Base-by-base conservation (phyloP, 2,888 invertebrate genomes). In the Timandra comae region DNA sequence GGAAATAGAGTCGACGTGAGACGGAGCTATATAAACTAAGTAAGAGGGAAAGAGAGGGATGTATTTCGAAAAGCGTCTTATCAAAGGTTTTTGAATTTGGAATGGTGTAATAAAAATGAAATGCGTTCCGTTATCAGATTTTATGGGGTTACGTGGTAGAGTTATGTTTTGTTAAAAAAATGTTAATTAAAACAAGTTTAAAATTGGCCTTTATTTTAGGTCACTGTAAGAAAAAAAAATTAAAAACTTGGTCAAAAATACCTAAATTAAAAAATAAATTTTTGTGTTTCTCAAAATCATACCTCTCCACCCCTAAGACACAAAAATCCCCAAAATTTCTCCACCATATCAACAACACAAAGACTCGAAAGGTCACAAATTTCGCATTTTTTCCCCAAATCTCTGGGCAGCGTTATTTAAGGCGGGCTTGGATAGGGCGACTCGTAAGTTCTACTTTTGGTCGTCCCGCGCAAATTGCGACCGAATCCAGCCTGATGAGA, bases 1-100 rank as follows among this genome's bases (percentile, higher is more conserved):
- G 84, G 84, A 85, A 84, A 85, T 85, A 76, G 80, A 80, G 63
- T 71, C 72, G 65, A 69, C 71, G 67, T 60, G 71, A 67, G 73
- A 80, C 45, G 61, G 36, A 33, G 32, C n/a, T n/a, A 31, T 42
- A 44, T 38, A 22, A 31, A 35, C 19, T 9, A 13, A 27, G 13
- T 19, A 13, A 22, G 43, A 20, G 19, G 4, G 30, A 42, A 3
- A 21, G 38, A 37, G 43, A 43, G 7, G 30, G 21, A 8, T 9
- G 16, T 12, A 33, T 7, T 30, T 33, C 41, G 37, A 23, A n/a
- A n/a, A 30, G 40, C 33, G 19, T 27, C 28, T 43, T 33, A n/a
- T 16, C 16, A 26, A 35, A 33, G 29, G 39, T 36, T 41, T 41
- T 43, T 30, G 40, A 41, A 36, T 33, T 31, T 8, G 19, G 36